A percentile compares a stretch with the other conserved stretches of the same genome.
Conservation (phyloP, 2,113 vertebrate genomes). For the Heterochromis multidens region DNA sequence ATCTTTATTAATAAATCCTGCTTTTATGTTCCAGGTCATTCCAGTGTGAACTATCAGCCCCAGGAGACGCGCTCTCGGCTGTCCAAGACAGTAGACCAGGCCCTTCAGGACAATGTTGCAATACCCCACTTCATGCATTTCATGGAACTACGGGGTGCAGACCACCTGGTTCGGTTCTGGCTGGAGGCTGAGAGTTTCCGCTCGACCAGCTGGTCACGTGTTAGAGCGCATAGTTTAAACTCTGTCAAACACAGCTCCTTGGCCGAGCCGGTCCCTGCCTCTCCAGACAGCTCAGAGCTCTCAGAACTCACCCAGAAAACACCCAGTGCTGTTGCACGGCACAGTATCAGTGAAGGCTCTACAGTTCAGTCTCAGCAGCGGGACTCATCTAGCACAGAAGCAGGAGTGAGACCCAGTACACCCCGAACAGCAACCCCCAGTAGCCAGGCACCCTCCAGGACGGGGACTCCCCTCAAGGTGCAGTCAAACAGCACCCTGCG, state of each 20-base stretch:
- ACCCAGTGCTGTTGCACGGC: neutral
- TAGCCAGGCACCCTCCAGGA: constrained; percentile 78
- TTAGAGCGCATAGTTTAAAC: constrained; percentile 94
- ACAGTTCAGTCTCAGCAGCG: constrained; percentile 53
- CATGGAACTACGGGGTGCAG: constrained; percentile 86
- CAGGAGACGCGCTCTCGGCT: constrained; percentile 94
- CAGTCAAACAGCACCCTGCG: constrained; percentile 79
- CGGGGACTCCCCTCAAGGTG: constrained; percentile 77
- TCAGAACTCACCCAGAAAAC: neutral
- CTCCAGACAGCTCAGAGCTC: constrained; percentile 20
- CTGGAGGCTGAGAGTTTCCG: constrained; percentile 94
- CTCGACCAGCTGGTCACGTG: constrained; percentile 90
- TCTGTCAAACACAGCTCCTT: constrained; percentile 95
- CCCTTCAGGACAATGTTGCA: constrained; percentile 86
- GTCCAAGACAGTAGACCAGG: constrained; percentile 94
- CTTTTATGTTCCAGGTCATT: constrained; percentile 80
- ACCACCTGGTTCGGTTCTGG: constrained; percentile 95
- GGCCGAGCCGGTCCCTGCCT: constrained; percentile 81
- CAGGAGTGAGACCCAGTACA: constrained; percentile 6
- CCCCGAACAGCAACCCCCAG: constrained; percentile 66
- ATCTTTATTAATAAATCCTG: neutral
- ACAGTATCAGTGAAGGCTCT: constrained; percentile 25
- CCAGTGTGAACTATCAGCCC: constrained; percentile 91
- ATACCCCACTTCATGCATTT: constrained; percentile 93
- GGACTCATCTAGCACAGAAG: constrained; percentile 63